These are phyloP conservation scores for Salvelinus sp. DNA, from an alignment of 2,113 vertebrate species.

Conservation along the genomic window DNA sequence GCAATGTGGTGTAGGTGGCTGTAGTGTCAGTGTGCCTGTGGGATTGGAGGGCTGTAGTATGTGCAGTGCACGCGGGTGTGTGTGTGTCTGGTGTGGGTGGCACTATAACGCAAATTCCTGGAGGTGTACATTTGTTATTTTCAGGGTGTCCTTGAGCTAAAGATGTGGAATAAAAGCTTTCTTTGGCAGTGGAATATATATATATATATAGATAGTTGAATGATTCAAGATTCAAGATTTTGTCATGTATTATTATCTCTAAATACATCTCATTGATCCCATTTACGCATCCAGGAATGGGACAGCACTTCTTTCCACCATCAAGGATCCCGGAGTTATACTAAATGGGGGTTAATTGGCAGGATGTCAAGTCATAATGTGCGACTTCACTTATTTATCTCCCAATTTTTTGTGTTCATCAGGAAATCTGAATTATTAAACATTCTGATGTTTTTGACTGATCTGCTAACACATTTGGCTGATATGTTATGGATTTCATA, in stretches of 20 bases:
- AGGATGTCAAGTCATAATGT: constrained; percentile 36
- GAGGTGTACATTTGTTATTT: background rate
- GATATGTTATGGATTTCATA: constrained; percentile 8
- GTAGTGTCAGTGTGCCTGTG: constrained; percentile 19
- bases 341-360: constrained; percentile 45
- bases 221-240: constrained; percentile 51
- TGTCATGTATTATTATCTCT: constrained; percentile 40
- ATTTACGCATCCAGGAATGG: constrained; percentile 61
- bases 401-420: constrained; percentile 36
- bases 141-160: constrained; percentile 33
- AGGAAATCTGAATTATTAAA: constrained; percentile 29
- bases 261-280: constrained; percentile 68
- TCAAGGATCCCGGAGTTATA: constrained; percentile 53
- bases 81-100: constrained; percentile 46
- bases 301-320: constrained; percentile 46
- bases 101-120: constrained; percentile 33
- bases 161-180: constrained; percentile 31
- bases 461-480: constrained; percentile 10
- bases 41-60: constrained; percentile 29
- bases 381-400: constrained; percentile 36
- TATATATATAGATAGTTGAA: constrained; percentile 34
- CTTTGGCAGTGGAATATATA: constrained; percentile 37
- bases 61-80: constrained; percentile 44
- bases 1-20: constrained; percentile 13
- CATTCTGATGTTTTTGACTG: constrained; percentile 25